Evolutionary conservation across 2,888 invertebrate species (phyloP), one percentile per base, ranked within the genome.

Genomic region (Sinopyrophorus schimmeli): DNA sequence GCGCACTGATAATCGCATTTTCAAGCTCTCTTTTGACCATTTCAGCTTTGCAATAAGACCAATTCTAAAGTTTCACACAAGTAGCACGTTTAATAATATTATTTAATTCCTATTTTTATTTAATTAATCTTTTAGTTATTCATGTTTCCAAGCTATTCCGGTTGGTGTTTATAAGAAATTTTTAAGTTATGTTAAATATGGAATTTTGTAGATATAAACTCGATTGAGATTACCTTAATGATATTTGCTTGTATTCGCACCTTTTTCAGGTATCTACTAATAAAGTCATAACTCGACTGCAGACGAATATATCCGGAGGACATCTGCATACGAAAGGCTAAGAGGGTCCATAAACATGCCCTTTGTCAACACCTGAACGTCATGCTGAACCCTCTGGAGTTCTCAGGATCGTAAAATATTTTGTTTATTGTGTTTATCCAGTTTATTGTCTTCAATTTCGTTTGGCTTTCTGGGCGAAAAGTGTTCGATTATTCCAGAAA

Each of bases 361-460:
- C 66, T 68, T 68, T 70, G 68, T 69, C 68, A 68, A 69, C 70
- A 70, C 69, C 69, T 70, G 67, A 66, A 59, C 57, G 38, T 46
- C 50, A 53, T 46, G 50, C 41, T 55, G 59, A 59, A 58, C 60
- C 63, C 64, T 62, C 64, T 56, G 64, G 62, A 60, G 61, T 61
- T 61, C 59, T 57, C 53, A 53, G 59, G 57, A 65, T 69, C 68
- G 62, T 70, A 71, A 72, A 71, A 61, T 63, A 66, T 59, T 67
- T 63, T 65, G 63, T 67, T 69, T 68, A 69, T 69, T 69, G 69
- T 70, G 63, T 68, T 69, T 67, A 63, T 63, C 63, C 66, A 61
- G 66, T 68, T 69, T 68, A 67, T 66, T 66, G 66, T 65, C 65
- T 63, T 60, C 63, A 60, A 37, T 27, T 58, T 62, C 59, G 61